Evolutionary conservation across 2,113 vertebrate species (phyloP), one percentile per base, ranked within the genome.

Genomic region (Sinocyclocheilus rhinocerous): DNA sequence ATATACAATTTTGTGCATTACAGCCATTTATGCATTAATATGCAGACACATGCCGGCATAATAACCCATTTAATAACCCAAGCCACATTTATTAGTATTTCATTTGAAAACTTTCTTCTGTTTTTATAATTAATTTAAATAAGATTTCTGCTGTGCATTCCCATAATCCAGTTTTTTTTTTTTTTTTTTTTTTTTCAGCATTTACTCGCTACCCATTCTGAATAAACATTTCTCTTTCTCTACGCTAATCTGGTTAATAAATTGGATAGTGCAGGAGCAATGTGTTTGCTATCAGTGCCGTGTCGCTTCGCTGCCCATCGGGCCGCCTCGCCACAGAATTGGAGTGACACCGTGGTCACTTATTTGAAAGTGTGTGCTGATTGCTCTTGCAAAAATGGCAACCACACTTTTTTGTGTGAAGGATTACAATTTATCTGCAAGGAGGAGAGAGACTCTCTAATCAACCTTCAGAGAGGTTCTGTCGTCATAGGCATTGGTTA

Each of bases 181-280:
- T 88, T n/a, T n/a, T n/a, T n/a, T n/a, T n/a, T n/a, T 85, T 91
- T 92, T 90, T 93, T 77, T 83, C 65, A 50, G 77, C 80, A 91
- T 93, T 92, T 91, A 88, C 92, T 93, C 89, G 83, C 73, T 78
- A 89, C 90, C 91, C 89, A 13, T 92, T 95, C 94, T 93, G 90
- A 94, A 94, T 93, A 94, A 93, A 93, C 90, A 92, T 92, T 93
- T 93, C 91, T 87, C 89, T 26, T 48, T 91, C 89, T 88, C 83
- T 92, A 91, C 20, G 9, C 93, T 94, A 92, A 92, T 92, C 89
- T 88, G 91, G 89, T 2, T 29, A 29, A 29, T 29, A 29, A 29
- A 45, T 11, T 94, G 93, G 69, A 22, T 73, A 2, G 69, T 10
- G 36, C 36, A 12, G 69, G 69, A 42, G 90, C 83, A 65, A 72